Base-by-base conservation (phyloP, 2,113 vertebrate species). In the Muscicapa adusta region DNA sequence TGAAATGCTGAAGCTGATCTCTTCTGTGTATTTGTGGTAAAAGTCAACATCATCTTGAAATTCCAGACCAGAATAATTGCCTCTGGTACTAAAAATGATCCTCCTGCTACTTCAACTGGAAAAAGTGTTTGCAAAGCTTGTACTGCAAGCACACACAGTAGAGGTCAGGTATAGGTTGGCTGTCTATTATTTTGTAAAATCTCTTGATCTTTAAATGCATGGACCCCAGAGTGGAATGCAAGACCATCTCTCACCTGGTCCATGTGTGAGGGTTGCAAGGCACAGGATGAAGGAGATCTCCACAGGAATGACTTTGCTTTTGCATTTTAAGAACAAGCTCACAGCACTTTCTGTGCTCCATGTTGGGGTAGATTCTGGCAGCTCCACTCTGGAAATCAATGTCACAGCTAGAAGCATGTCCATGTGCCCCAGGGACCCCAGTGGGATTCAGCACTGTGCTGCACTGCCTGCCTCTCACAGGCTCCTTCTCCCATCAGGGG, bases 11-110 rank as follows among this genome's bases (percentile, higher is more conserved):
- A 14, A 81, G 68, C 43, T 2, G 6, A 89, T 70, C 15, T 58
- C 53, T 75, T 73, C 58, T 56, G 74, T 18, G 45, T 47, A 28
- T 85, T 73, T 36, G 63, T 74, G 74, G 67, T 60, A 93, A 88
- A 88, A 93, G 67, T 73, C 74, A 94, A 81, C 70, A 93, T 10
- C 48, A 25, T 85, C 58, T 88, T 54, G 43, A 70, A 85, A 91
- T 50, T 91, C 29, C 89, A 88, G 78, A 73, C 16, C 50, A 54
- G 66, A 79, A 57, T n/a, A 50, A 82, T 91, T 89, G 66, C 58
- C 66, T 85, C 38, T 76, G 28, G 38, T 82, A 43, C 67, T 63
- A 50, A 40, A 79, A 85, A 53, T 47, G 4, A 82, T 85, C 34
- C 62, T 91, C 10, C 54, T 62, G 58, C 17, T 70, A 38, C 58